Base-by-base conservation (phyloP, 2,888 invertebrate species). In the Lottia scabra region DNA sequence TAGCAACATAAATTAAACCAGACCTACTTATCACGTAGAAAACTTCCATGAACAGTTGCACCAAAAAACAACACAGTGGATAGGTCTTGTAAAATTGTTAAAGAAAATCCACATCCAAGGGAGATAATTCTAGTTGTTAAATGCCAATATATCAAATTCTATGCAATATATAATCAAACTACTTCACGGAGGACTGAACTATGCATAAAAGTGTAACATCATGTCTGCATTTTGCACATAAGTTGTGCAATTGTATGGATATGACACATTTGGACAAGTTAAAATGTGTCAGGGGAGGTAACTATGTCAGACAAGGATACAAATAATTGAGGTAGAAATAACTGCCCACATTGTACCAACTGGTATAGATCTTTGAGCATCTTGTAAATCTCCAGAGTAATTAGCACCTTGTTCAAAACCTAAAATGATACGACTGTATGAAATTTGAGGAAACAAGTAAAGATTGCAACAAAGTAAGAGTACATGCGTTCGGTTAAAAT, bases 361-460 rank as follows among this genome's bases (percentile, higher is more conserved):
- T 0, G 99, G 99, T 86, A 99, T 99, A 80, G 98, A 98, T 90
- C 95, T 96, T 90, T 98, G 98, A 68, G 99, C 99, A 90, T 99
- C 99, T 46, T 96, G 95, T 85, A 99, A 92, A 91, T 99, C 99
- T 73, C 99, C 99, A 19, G 99, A 99, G 83, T 99, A 93, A 91
- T 99, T 99, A 0, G 99, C 99, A 27, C 99, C 99, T 75, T 99
- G 99, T 98, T 99, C 99, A 80, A 99, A 99, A 86, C 96, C 95
- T 95, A 90, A n/a, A 30, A 30, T 30, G 2, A 30, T 30, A 30
- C 30, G 5, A 30, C 5, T n/a, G n/a, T n/a, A n/a, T n/a, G 3
- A 30, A 4, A 30, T 30, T 30, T 30, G 30, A 30, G 30, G 5
- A 4, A 30, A 5, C n/a, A n/a, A n/a, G n/a, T n/a, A n/a, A n/a